These are phyloP conservation scores for Myotis yumanensis DNA, from an alignment of 2,113 vertebrate genomes.

Conservation along the genomic window DNA sequence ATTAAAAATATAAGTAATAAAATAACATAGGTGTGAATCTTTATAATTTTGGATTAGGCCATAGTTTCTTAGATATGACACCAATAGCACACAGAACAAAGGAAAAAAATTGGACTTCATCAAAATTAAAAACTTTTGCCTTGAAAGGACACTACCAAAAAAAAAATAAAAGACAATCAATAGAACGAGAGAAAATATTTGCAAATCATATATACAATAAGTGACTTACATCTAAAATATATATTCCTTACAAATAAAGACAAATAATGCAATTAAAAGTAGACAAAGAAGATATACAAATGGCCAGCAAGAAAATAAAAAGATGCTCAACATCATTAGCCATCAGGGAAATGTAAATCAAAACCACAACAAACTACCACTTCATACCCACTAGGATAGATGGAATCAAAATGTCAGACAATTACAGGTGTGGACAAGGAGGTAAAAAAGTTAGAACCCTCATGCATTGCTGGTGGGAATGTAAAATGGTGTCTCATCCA, in stretches of 20 bases:
- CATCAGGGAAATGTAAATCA: not conserved
- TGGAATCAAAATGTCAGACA: not conserved
- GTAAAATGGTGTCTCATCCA: not conserved
- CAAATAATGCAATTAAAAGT: slow-evolving; percentile 34
- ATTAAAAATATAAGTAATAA: not conserved
- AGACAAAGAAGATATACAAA: not conserved
- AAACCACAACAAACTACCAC: not conserved
- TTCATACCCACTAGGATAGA: not conserved
- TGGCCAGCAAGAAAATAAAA: slow-evolving; percentile 34
- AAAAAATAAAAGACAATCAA: not conserved
- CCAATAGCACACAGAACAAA: not conserved
- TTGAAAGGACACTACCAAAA: slow-evolving; percentile 1
- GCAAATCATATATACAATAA: not conserved
- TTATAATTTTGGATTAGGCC: not conserved
- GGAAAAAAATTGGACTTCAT: not conserved
- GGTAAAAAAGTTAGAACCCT: not conserved
- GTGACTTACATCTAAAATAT: not conserved
- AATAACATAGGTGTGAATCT: not conserved
- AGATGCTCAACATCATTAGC: not conserved
- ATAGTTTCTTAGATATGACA: slow-evolving; percentile 4
- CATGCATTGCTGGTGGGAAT: not conserved
- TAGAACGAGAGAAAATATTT: not conserved
- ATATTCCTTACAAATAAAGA: slow-evolving; percentile 23
- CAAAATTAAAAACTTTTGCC: not conserved
- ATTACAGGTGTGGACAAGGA: not conserved